These are phyloP conservation scores for Thaumatotibia leucotreta DNA, from an alignment of 1,140 invertebrate genomes.

Conservation along the genomic window DNA sequence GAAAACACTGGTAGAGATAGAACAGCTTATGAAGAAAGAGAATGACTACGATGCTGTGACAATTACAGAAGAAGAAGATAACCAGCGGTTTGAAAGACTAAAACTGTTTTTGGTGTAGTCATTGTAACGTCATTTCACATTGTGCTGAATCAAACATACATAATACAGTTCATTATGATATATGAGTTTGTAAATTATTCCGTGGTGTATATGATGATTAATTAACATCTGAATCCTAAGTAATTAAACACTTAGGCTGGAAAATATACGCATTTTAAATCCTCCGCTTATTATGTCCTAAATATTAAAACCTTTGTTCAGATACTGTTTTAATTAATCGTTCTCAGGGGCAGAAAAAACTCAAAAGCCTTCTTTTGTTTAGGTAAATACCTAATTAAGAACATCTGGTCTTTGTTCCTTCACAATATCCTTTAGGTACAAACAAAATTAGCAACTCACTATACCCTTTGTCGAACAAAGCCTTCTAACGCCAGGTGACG, in stretches of 20 bases:
- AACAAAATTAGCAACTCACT: neutral
- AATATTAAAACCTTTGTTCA: neutral
- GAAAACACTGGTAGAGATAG: conserved; percentile 20
- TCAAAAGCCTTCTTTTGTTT: neutral
- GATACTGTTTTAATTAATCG: neutral
- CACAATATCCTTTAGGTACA: neutral
- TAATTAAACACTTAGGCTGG: neutral
- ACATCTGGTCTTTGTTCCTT: neutral
- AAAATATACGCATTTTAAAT: neutral
- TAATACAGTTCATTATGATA: neutral
- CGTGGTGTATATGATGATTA: too few relatives aligned
- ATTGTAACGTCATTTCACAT: too few relatives aligned
- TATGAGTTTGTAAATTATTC: neutral
- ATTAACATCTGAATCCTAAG: neutral
- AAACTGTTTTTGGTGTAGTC: conserved; percentile 3
- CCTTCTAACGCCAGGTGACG: neutral
- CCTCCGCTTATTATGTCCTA: neutral
- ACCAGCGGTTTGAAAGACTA: neutral
- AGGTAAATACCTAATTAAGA: neutral
- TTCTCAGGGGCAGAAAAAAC: neutral
- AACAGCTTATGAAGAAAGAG: conserved; percentile 12
- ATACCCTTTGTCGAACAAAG: neutral
- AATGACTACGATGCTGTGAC: conserved; percentile 4
- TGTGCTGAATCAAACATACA: too few relatives aligned
- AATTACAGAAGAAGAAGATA: neutral